These are phyloP conservation scores for Percopsis transmontana DNA, from an alignment of 2,113 vertebrate species.

Conservation along the genomic window DNA sequence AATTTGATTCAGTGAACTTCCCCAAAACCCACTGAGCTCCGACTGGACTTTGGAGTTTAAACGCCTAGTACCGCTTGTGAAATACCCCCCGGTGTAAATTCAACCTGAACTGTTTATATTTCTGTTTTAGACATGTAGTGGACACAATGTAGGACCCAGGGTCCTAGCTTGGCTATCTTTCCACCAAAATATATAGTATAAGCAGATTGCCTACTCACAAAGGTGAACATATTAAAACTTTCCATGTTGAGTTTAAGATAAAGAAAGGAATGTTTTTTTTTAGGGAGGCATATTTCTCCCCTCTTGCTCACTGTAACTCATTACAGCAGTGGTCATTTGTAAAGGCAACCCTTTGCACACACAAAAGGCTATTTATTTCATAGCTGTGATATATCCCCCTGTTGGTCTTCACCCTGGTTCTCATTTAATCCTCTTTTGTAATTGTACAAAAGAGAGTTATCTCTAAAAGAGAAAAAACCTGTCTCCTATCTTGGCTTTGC, in stretches of 20 bases:
- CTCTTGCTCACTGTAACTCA: not conserved
- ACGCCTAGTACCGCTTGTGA: too few species aligned
- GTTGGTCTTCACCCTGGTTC: not conserved
- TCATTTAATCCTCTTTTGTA: conserved; percentile 22
- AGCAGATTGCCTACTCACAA: too few species aligned
- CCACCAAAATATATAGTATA: too few species aligned
- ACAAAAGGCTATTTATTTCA: not conserved
- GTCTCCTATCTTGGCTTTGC: conserved; percentile 39
- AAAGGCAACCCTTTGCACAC: not conserved
- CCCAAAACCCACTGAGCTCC: too few species aligned
- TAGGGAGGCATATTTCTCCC: not conserved
- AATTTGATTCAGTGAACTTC: too few species aligned
- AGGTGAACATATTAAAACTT: not conserved
- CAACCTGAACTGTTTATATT: too few species aligned
- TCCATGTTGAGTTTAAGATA: conserved; percentile 15
- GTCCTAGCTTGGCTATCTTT: too few species aligned
- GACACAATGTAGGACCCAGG: too few species aligned
- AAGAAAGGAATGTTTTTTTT: not conserved
- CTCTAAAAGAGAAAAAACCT: not conserved
- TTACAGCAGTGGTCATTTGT: not conserved
- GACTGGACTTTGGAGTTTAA: too few species aligned
- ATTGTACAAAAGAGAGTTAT: conserved; percentile 13
- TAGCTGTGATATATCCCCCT: not conserved
- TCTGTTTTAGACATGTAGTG: too few species aligned
- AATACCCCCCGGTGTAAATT: too few species aligned